Evolutionary conservation across 2,888 invertebrate genomes (phyloP), one percentile per base, ranked within the genome.

Genomic region (Ichneumoninae sp.): DNA sequence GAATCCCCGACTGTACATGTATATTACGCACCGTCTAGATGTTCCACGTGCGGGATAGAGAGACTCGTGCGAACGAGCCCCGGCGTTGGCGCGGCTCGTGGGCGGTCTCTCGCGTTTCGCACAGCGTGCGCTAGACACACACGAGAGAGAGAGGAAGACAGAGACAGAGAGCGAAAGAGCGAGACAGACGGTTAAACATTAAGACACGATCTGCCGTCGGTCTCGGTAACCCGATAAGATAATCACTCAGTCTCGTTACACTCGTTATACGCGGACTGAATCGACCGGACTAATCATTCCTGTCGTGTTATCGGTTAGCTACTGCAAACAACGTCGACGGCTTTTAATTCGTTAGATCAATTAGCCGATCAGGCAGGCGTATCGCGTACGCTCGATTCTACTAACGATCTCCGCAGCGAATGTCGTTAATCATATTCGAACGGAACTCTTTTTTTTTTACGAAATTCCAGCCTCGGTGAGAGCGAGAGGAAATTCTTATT

Each of bases 241-340:
- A 84, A 77, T 84, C 83, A 72, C 72, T 83, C 83, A 66, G 80
- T 69, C 83, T 80, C 80, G 80, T 82, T 82, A 82, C 60, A 62
- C 72, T 68, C 68, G 78, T 62, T 82, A 69, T 54, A 33, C 22
- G 36, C 33, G 40, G 60, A 44, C 72, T 80, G 69, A 84, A 80
- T 69, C 30, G 72, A 84, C 69, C 77, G 60, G 60, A 71, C 83
- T 76, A 76, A 83, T 80, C 66, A 72, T 71, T 76, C 72, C 77
- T 84, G 80, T 77, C 77, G 68, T 69, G 66, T 80, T 84, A 84
- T 84, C 80, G 72, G 52, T 30, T 52, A 26, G 52, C 76, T 77
- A 36, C 65, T 33, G 70, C 47, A 26, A 75, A 54, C n/a, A 68
- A 26, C 69, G 69, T 74, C 72, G 68, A 72, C 78, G 60, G 60